Evolutionary conservation across 2,888 invertebrate genomes (phyloP).

Genomic region (Sussaba pulchella): DNA sequence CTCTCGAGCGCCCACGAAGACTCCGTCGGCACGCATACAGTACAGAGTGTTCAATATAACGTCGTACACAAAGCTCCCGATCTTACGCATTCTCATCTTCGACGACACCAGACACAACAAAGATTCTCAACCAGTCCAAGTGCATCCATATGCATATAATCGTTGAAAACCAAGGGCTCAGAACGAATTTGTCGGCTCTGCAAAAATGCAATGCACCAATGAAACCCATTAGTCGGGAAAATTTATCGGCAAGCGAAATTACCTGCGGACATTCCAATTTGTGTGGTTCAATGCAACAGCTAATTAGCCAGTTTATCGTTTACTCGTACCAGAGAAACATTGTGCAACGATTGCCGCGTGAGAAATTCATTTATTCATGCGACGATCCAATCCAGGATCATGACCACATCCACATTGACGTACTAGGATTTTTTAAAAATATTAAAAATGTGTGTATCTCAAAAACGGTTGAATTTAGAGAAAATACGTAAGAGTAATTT

Average conservation of each 20-base stretch:
- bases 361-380: too few relatives aligned
- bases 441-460: too few relatives aligned
- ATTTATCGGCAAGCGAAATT: slow-evolving; percentile 8
- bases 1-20: slow-evolving; percentile 46
- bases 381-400: too few relatives aligned
- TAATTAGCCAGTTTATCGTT: slow-evolving; percentile 3
- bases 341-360: not conserved
- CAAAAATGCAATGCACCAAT: too few relatives aligned
- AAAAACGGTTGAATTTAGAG: too few relatives aligned
- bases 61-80: slow-evolving; percentile 31
- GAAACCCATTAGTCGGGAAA: not conserved
- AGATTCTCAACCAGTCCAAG: not conserved
- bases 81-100: slow-evolving; percentile 15
- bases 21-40: slow-evolving; percentile 16
- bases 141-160: not conserved
- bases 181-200: not conserved
- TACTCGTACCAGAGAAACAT: not conserved
- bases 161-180: not conserved
- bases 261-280: slow-evolving; percentile 7
- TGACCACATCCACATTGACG: too few relatives aligned
- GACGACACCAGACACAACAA: slow-evolving; percentile 1
- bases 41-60: slow-evolving; percentile 36
- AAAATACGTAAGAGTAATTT: too few relatives aligned
- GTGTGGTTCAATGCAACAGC: not conserved
- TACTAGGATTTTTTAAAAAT: too few relatives aligned